These are phyloP conservation scores for Dermochelys coriacea DNA, from an alignment of 2,797 vertebrate species.

Conservation along the genomic window DNA sequence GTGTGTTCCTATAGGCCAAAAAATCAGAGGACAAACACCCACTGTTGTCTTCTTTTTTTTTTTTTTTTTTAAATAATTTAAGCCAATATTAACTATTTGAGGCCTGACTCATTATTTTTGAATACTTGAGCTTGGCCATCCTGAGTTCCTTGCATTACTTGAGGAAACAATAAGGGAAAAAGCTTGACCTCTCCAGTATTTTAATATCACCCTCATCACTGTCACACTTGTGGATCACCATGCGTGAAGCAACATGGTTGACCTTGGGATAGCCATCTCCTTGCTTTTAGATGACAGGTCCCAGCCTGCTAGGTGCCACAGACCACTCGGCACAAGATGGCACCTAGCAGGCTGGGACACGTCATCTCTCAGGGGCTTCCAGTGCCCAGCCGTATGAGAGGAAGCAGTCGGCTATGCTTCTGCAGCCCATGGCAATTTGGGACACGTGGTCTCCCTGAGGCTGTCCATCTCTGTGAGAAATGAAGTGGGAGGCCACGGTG, in stretches of 20 bases:
- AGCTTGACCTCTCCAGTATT: not conserved
- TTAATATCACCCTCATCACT: not conserved
- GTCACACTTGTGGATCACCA: not conserved
- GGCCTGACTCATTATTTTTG: fast-evolving
- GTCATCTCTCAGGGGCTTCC: not conserved
- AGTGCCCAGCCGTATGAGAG: not conserved
- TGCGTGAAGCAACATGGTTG: not conserved
- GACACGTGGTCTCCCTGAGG: not conserved
- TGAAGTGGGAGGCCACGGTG: not conserved
- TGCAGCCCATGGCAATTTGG: not conserved
- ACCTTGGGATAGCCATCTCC: not conserved
- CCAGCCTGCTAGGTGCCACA: not conserved
- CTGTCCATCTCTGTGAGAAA: not conserved
- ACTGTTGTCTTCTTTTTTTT: fast-evolving
- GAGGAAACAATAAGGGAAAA: not conserved
- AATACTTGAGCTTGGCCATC: not conserved
- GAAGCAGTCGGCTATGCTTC: not conserved
- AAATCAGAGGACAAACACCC: fast-evolving
- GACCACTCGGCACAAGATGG: not conserved
- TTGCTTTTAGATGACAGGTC: not conserved
- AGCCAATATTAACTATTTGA: fast-evolving
- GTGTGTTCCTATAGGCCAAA: fast-evolving
- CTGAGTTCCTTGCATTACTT: not conserved
- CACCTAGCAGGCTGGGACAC: not conserved
- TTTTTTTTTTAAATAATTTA: not conserved